These are phyloP conservation scores for Pongo pygmaeus DNA, from an alignment of 2,113 vertebrate genomes.

Conservation along the genomic window DNA sequence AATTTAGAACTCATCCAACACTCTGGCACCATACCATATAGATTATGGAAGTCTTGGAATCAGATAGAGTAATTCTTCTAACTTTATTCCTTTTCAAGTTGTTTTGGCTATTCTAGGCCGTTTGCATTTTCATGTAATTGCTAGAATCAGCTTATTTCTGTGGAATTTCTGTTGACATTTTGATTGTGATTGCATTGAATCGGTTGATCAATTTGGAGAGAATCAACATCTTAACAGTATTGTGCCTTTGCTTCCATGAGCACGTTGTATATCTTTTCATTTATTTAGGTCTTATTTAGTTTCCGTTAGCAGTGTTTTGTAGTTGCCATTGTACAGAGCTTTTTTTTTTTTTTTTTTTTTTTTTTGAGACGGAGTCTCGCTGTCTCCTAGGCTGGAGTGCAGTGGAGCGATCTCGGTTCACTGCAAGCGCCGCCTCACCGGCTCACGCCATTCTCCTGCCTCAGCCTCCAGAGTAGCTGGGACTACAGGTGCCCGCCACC, in stretches of 20 bases:
- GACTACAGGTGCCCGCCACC: too few species aligned
- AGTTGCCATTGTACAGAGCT: not conserved
- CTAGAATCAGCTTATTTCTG: not conserved
- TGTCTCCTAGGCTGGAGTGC: too few species aligned
- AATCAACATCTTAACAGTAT: not conserved
- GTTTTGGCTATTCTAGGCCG: not conserved
- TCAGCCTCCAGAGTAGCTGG: too few species aligned
- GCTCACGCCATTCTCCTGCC: too few species aligned
- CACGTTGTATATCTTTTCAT: not conserved
- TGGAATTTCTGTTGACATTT: not conserved
- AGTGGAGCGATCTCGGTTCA: too few species aligned
- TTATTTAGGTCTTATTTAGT: not conserved
- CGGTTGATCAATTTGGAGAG: not conserved
- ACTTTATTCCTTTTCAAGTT: too few species aligned
- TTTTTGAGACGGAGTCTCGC: too few species aligned
- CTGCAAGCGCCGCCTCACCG: too few species aligned
- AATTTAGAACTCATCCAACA: too few species aligned
- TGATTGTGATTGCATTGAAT: not conserved
- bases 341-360: too few species aligned
- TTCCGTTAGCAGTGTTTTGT: not conserved
- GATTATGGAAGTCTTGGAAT: not conserved
- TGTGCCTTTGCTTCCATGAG: not conserved
- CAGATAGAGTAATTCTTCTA: not conserved
- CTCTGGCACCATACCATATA: not conserved
- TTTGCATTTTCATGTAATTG: not conserved